Evolutionary conservation across 2,113 vertebrate genomes (phyloP), one percentile per base, ranked within the genome.

Genomic region (Geococcyx californianus): DNA sequence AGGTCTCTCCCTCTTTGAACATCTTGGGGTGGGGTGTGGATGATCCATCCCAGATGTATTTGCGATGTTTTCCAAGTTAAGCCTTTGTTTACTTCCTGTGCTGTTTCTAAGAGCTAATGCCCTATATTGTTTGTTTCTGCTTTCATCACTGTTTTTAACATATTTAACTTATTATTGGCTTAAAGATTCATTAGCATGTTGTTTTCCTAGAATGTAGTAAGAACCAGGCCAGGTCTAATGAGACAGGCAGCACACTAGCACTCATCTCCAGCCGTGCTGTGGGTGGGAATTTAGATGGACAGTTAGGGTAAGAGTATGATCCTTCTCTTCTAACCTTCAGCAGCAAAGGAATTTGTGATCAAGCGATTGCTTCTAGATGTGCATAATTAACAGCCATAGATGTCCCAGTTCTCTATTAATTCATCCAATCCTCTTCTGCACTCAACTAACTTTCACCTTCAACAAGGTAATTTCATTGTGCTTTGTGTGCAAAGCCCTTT

Each of bases 11-110:
- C n/a, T 82, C 89, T 91, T n/a, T 49, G 6, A 86, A 92, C 82
- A 94, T 94, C 91, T 84, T n/a, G 62, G 55, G 9, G 4, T 47
- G 68, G 14, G 59, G 54, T 56, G 23, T 76, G 40, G 33, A 68
- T 93, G 79, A 96, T 96, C 77, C 56, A 54, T 88, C 85, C 79
- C 94, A 95, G 90, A 94, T 95, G 87, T 85, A 67, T 83, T 88
- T 87, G 78, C 81, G 0, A 1, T 70, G 63, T 90, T 93, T 96
- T 97, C 90, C 95, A 86, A 80, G 69, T 62, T 44, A 87, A 91
- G 85, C 60, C 52, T 92, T 83, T 84, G 87, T 95, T 96, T 94
- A 90, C 29, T 90, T 90, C 84, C 75, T 93, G 70, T 6, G 8
- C 47, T 55, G 75, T 93, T 94, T 94, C 87, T 92, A 75, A 91